Conservation (phyloP, 2,113 vertebrate species). For the Anguilla japonica region DNA sequence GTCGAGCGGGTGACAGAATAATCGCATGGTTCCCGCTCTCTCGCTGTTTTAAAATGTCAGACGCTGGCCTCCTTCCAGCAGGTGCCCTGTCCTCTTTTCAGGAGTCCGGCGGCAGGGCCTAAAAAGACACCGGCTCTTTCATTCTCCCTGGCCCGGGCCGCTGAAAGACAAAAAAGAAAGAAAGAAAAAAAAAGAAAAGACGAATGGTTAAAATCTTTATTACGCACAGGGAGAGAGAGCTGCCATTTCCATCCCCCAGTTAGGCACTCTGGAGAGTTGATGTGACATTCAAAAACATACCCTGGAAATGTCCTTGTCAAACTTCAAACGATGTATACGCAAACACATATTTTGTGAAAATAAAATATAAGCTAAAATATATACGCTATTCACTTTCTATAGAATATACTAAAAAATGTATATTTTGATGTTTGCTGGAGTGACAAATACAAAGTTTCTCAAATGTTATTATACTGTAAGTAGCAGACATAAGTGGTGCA, state of each 20-base stretch:
- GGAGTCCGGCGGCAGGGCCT: conserved; percentile 19
- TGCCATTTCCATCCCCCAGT: not conserved
- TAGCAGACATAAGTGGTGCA: too few relatives aligned
- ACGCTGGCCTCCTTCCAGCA: conserved; percentile 13
- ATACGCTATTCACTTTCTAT: too few relatives aligned
- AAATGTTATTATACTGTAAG: too few relatives aligned
- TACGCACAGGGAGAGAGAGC: not conserved
- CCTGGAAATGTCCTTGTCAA: not conserved
- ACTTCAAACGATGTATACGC: too few relatives aligned
- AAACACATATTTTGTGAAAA: too few relatives aligned
- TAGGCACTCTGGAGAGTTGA: not conserved
- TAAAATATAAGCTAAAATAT: too few relatives aligned
- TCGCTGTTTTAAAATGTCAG: not conserved
- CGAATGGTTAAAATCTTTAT: conserved; percentile 19
- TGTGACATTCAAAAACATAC: not conserved
- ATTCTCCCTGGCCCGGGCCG: conserved; percentile 32
- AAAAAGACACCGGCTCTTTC: conserved; percentile 41
- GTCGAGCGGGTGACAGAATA: conserved; percentile 33
- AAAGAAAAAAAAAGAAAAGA: not conserved
- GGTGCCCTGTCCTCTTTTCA: conserved; percentile 36
- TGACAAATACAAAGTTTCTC: too few relatives aligned
- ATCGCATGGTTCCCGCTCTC: conserved; percentile 49
- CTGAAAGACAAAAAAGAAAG: conserved; percentile 55
- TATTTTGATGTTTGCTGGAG: too few relatives aligned
- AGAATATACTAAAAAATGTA: too few relatives aligned